Evolutionary conservation across 2,888 invertebrate species (phyloP).

Genomic region (Heliconius aoede): DNA sequence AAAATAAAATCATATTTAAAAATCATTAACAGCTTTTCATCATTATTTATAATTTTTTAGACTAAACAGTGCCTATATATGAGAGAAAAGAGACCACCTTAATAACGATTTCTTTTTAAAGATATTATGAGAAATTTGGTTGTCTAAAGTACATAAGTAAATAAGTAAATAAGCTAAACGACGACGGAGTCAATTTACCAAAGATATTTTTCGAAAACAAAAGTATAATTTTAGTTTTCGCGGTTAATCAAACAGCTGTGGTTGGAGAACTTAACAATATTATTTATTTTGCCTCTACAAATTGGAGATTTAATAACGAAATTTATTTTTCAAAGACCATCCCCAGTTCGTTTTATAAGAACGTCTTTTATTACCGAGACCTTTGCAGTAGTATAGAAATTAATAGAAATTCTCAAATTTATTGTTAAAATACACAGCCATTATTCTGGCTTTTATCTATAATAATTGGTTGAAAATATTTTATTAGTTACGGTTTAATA

Average conservation of each 20-base stretch:
- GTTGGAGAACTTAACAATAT: not conserved
- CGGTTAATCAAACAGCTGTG: constrained; percentile 23
- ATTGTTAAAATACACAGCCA: not conserved
- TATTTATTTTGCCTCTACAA: constrained; percentile 17
- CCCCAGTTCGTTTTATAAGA: constrained; percentile 8
- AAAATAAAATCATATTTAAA: no score
- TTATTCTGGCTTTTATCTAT: not conserved
- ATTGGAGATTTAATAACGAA: constrained; percentile 23
- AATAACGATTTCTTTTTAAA: not conserved
- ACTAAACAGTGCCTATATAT: no score
- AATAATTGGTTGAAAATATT: not conserved
- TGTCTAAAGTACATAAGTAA: not conserved
- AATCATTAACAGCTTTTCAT: no score
- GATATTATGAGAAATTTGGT: not conserved
- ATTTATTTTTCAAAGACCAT: constrained; percentile 11
- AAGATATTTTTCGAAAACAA: not conserved
- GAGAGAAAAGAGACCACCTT: no score
- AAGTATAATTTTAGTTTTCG: constrained; percentile 22
- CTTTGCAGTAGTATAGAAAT: not conserved
- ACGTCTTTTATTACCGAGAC: not conserved
- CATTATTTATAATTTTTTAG: no score
- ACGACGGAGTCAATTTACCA: constrained; percentile 7
- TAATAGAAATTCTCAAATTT: not conserved
- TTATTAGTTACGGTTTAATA: not conserved
- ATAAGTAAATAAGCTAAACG: not conserved